Base-by-base conservation (phyloP, 2,113 vertebrate species). In the Toxotes chatareus region DNA sequence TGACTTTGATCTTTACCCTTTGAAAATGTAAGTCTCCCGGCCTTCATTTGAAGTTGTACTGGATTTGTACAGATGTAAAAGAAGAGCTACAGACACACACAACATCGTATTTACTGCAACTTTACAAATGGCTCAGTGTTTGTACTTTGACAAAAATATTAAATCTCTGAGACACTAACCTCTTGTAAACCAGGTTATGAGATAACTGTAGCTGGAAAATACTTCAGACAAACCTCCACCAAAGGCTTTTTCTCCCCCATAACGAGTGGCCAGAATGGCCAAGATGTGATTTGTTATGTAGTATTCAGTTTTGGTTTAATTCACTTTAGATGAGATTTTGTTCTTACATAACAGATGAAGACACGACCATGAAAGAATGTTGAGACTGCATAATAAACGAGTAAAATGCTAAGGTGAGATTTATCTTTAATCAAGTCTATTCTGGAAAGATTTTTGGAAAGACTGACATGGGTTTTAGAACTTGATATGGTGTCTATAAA, bases 301-400 rank as follows among this genome's bases (percentile, higher is more conserved):
- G 62, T 13, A 68, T 51, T 7, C 1, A 14, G 11, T 49, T 31
- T 31, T 42, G 51, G 14, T 23, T 40, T 5, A 19, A 56, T 12
- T 21, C 9, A 46, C 13, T 34, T 59, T 14, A 32, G 16, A 72
- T 3, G 32, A 31, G 8, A 57, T 21, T 23, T 71, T 56, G 13
- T 57, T 56, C 23, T 59, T 59, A 16, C 27, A 32, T 17, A 27
- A 38, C 10, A 36, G 46, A 67, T 4, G 7, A 7, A 42, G 49
- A 38, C 14, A 49, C 49, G 0, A 3, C 4, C 19, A 13, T 31
- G 27, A 56, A 47, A 56, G 63, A 34, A 0, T 5, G n/a, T 2
- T 8, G n/a, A 5, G 19, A 38, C 42, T 66, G 23, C 23, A 14
- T 32, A 23, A 2, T 14, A 31, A 40, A 32, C 44, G 14, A 23